These are phyloP conservation scores for Coboldia fuscipes DNA, from an alignment of 1,140 invertebrate species.

Conservation along the genomic window DNA sequence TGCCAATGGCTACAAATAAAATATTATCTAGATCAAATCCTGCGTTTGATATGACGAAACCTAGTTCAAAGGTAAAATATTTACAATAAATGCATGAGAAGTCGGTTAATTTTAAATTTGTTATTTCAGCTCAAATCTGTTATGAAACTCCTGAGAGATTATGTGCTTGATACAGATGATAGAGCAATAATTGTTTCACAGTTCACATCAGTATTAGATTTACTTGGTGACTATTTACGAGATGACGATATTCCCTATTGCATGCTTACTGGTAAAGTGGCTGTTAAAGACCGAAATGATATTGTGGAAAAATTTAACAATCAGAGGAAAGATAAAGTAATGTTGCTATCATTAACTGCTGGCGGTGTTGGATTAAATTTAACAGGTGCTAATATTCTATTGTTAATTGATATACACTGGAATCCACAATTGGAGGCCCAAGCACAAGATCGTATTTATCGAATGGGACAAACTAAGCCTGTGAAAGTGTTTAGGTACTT, in stretches of 20 bases:
- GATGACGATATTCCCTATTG: conserved; percentile 25
- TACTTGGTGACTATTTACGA: conserved; percentile 38
- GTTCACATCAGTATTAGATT: conserved; percentile 54
- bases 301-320: conserved; percentile 53
- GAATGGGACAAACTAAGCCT: conserved; percentile 64
- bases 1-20: conserved; percentile 25
- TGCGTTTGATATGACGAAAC: conserved; percentile 32
- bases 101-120: conserved; percentile 3
- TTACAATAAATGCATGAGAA: background rate
- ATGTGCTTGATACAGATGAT: conserved; percentile 31
- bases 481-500: conserved; percentile 66
- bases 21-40: conserved; percentile 42
- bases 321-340: conserved; percentile 26
- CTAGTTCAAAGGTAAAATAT: conserved; percentile 33
- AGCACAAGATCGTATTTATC: conserved; percentile 77
- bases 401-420: conserved; percentile 83
- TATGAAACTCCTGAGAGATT: conserved; percentile 30
- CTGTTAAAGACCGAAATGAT: conserved; percentile 32
- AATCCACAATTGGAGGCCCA: conserved; percentile 85
- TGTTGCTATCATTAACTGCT: conserved; percentile 67
- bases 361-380: conserved; percentile 84
- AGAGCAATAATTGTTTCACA: conserved; percentile 75
- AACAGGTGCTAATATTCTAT: conserved; percentile 72
- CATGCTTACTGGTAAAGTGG: conserved; percentile 43
- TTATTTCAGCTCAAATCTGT: conserved; percentile 30